Percentiles rank a stretch among this genome's conserved stretches.
phyloP scores from a whole-genome alignment of 2,113 vertebrate genomes.

The Acrocephalus kingi region DNA sequence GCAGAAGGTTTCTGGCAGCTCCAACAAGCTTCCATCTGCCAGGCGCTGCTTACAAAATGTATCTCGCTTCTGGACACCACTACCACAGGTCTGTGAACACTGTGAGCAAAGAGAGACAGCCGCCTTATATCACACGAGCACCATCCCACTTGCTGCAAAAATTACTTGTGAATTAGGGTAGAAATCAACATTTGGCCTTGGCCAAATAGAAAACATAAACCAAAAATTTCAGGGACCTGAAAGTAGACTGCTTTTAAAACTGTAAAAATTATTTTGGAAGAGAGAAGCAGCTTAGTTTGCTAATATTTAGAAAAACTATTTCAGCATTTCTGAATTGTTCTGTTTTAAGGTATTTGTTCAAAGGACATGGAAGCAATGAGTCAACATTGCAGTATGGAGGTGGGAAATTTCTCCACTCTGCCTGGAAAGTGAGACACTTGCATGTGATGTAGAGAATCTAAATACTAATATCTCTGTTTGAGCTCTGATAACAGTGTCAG shows the following conservation, averaged over 20 bases:
- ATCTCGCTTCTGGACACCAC: constrained; percentile 81
- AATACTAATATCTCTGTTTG: background rate
- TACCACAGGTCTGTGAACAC: constrained; percentile 90
- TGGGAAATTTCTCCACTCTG: background rate
- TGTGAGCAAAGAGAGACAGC: constrained; percentile 38
- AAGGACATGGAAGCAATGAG: background rate
- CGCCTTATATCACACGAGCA: background rate
- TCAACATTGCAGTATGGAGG: background rate
- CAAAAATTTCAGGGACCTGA: background rate
- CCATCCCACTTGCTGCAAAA: background rate
- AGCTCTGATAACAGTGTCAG: background rate
- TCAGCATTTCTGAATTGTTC: background rate
- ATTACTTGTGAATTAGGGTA: background rate
- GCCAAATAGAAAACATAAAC: background rate
- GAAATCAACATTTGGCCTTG: background rate
- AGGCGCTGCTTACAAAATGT: constrained; percentile 86
- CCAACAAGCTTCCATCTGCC: constrained; percentile 89
- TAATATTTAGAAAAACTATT: background rate
- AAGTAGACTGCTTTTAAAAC: background rate
- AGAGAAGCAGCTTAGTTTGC: background rate
- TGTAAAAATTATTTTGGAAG: background rate
- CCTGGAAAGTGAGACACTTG: background rate
- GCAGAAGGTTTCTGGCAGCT: constrained; percentile 89
- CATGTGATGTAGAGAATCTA: background rate
- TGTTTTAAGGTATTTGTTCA: background rate